phyloP scores from a whole-genome alignment of 37 sponge, comb jelly and placozoan species.

The Lycopodina hypogea region DNA sequence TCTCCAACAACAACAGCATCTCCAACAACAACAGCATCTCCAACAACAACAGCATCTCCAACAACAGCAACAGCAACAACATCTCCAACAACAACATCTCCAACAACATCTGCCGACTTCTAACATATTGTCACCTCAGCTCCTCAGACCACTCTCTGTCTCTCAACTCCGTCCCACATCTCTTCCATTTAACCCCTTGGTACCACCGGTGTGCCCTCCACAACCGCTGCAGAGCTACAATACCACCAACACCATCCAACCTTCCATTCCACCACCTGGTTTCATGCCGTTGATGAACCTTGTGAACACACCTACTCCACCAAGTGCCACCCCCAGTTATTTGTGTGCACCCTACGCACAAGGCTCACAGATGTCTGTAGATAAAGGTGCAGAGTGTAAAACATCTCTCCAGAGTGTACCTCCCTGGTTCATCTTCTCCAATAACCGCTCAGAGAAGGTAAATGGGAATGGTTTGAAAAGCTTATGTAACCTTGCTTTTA shows the following conservation, averaged over 20 bases:
- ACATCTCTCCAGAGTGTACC: constrained; percentile 59
- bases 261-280: not conserved
- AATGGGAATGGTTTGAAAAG: too few relatives aligned
- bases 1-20: too few relatives aligned
- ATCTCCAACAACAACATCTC: too few relatives aligned
- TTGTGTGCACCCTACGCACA: not conserved
- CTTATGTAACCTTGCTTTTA: not conserved
- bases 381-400: not conserved
- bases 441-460: constrained; percentile 57
- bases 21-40: too few relatives aligned
- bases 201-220: not conserved
- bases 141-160: not conserved
- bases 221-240: not conserved
- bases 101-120: too few relatives aligned
- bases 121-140: too few relatives aligned
- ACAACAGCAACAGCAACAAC: too few relatives aligned
- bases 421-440: constrained; percentile 62
- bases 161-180: not conserved
- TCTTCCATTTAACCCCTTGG: not conserved
- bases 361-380: not conserved
- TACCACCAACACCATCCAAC: not conserved
- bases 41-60: too few relatives aligned
- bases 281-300: not conserved
- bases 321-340: not conserved
- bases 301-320: not conserved